Percentiles rank a stretch among this genome's conserved stretches.
phyloP scores from a whole-genome alignment of 2,888 invertebrate genomes.

The Parapristionchus giblindavisi region DNA sequence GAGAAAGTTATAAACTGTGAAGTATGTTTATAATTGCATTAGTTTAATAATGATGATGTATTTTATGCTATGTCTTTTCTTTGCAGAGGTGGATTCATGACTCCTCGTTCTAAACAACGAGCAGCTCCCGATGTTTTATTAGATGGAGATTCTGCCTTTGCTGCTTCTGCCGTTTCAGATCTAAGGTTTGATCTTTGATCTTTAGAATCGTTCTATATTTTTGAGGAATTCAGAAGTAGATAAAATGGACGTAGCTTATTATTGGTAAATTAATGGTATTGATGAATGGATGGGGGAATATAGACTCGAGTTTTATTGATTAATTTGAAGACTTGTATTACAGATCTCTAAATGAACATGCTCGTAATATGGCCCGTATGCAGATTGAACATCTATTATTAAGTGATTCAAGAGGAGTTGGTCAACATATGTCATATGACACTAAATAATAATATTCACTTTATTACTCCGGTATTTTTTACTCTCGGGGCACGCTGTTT shows the following conservation, averaged over 20 bases:
- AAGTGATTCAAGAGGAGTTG: neutral
- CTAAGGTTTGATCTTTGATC: constrained; percentile 39
- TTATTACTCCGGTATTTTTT: no score
- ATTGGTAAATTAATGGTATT: no score
- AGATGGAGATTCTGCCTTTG: constrained; percentile 65
- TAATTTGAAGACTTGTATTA: neutral
- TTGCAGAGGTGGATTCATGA: constrained; percentile 23
- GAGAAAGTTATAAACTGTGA: no score
- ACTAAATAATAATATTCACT: constrained; percentile 17
- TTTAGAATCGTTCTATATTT: no score
- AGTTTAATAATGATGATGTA: no score
- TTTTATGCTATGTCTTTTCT: no score
- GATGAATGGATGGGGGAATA: neutral
- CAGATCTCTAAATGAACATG: constrained; percentile 51
- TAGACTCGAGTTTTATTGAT: neutral
- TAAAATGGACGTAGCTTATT: no score
- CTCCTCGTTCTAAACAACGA: constrained; percentile 37
- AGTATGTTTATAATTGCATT: no score
- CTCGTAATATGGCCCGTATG: constrained; percentile 53
- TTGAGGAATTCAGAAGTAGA: no score
- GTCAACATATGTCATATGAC: constrained; percentile 17
- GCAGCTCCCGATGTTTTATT: constrained; percentile 49
- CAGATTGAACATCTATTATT: constrained; percentile 54
- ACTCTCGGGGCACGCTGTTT: no score
- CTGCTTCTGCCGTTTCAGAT: constrained; percentile 61